Evolutionary conservation across 92 coral and sea anemone genomes (phyloP).

Genomic region (Parazoanthus swiftii): DNA sequence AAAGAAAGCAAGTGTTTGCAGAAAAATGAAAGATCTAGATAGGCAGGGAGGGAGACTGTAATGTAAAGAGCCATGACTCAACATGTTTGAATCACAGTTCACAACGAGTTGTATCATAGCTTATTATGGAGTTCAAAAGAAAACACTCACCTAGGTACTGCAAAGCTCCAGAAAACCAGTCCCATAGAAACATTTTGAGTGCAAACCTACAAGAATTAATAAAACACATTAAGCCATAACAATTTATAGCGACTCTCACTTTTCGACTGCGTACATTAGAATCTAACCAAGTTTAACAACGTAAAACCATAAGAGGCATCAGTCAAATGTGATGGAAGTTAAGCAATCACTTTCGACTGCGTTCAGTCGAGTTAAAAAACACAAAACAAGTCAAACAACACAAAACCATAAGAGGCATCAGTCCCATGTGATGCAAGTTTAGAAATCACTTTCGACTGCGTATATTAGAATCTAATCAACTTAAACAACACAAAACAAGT

Average conservation of each 20-base stretch:
- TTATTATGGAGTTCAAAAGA: neutral
- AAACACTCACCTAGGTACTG: slow-evolving; percentile 81
- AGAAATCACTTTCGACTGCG: too few relatives aligned
- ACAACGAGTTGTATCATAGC: neutral
- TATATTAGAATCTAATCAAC: neutral
- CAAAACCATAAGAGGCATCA: neutral
- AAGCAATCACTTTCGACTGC: too few relatives aligned
- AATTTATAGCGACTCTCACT: neutral
- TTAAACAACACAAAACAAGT: too few relatives aligned
- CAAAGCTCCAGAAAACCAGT: slow-evolving; percentile 82
- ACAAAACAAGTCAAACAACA: neutral
- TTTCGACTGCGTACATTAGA: neutral
- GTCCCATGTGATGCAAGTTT: too few relatives aligned
- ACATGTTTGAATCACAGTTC: neutral
- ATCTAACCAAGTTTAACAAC: neutral
- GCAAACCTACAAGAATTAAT: slow-evolving; percentile 52
- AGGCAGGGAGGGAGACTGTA: neutral
- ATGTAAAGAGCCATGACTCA: neutral
- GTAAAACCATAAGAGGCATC: too few relatives aligned
- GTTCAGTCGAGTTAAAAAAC: neutral
- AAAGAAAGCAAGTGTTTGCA: too few relatives aligned
- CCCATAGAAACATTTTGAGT: slow-evolving; percentile 92
- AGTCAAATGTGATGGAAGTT: too few relatives aligned
- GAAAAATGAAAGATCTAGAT: neutral
- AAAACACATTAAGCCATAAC: neutral